A percentile compares a stretch with the other conserved stretches of the same genome.
phyloP scores from a whole-genome alignment of 2,888 invertebrate species.

The Saturnia japonica region DNA sequence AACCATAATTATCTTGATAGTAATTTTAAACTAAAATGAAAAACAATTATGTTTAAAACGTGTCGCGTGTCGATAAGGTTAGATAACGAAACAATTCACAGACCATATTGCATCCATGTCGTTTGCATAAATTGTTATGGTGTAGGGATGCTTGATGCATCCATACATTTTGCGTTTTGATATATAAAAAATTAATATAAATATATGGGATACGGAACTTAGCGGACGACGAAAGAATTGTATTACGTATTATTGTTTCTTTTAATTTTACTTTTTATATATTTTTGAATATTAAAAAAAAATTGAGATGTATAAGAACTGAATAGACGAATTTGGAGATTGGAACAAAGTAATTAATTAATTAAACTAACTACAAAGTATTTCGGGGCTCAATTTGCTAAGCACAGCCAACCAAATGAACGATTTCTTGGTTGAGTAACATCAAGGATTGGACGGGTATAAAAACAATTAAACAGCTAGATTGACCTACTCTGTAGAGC shows the following conservation, averaged over 20 bases:
- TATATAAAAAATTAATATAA: neutral
- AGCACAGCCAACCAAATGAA: no score
- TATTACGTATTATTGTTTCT: no score
- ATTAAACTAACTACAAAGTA: no score
- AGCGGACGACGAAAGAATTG: no score
- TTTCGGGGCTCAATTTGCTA: no score
- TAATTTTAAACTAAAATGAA: conserved; percentile 45
- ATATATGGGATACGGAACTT: neutral
- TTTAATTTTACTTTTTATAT: no score
- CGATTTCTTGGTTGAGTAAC: neutral
- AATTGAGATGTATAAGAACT: no score
- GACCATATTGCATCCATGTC: conserved; percentile 77
- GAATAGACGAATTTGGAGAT: no score
- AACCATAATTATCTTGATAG: conserved; percentile 29
- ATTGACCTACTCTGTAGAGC: neutral
- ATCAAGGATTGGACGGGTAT: neutral
- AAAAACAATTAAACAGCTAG: neutral
- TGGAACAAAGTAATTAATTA: no score
- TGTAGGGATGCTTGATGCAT: conserved; percentile 6
- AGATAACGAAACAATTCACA: conserved; percentile 70
- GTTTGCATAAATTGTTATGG: conserved; percentile 74
- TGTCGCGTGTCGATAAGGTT: conserved; percentile 72
- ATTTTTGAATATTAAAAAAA: no score
- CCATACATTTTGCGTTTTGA: conserved; percentile 11
- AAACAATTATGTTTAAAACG: conserved; percentile 50